Conservation (phyloP, 2,113 vertebrate species). For the Nerophis ophidion region DNA sequence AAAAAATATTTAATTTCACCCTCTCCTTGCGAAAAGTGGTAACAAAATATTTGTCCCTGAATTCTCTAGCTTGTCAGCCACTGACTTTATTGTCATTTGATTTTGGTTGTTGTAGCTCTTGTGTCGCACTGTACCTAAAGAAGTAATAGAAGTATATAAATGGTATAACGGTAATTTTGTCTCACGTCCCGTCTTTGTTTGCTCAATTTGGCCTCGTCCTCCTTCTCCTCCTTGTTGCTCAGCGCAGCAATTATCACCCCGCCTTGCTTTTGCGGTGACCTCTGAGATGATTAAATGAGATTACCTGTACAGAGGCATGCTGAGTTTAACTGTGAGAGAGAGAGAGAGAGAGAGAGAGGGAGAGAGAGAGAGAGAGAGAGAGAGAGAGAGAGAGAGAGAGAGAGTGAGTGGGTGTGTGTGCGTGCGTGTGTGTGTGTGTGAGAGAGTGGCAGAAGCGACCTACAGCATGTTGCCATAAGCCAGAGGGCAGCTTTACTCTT, state of each 20-base stretch:
- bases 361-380: conserved; percentile 5
- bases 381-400: conserved; percentile 9
- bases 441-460: conserved; percentile 33
- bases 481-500: conserved; percentile 61
- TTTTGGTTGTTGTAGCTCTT: no score
- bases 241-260: conserved; percentile 67
- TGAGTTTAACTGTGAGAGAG: conserved; percentile 32
- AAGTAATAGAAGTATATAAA: no score
- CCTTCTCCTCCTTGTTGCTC: conserved; percentile 38
- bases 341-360: conserved; percentile 13
- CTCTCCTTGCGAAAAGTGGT: no score
- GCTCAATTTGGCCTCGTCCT: conserved; percentile 18
- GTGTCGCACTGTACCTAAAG: no score
- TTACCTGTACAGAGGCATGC: conserved; percentile 61
- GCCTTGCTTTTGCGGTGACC: conserved; percentile 61
- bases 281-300: conserved; percentile 76
- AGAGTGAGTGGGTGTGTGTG: conserved; percentile 23
- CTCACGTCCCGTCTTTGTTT: conserved; percentile 16
- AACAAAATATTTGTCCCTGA: no score
- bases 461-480: conserved; percentile 41
- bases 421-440: conserved; percentile 17
- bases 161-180: neutral
- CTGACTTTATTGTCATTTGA: no score
- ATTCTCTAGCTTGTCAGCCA: no score
- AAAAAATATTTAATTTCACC: no score